A percentile compares a stretch with the other conserved stretches of the same genome.
phyloP scores from a whole-genome alignment of 2,797 vertebrate genomes.

The Cryptoprocta ferox region DNA sequence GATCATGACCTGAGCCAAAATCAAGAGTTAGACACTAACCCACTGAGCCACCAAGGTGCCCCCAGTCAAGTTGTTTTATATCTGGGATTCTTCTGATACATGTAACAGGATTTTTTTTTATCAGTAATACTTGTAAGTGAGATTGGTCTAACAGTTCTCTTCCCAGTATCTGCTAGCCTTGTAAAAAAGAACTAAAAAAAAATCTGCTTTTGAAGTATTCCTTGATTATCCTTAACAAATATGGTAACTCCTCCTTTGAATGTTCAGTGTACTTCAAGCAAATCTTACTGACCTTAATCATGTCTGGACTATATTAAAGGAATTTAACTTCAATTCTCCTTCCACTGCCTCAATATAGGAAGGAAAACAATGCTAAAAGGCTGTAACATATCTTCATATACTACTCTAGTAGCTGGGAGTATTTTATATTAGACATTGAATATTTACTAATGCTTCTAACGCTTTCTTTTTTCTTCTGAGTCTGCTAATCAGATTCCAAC shows the following conservation, averaged over 20 bases:
- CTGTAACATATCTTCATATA: background rate
- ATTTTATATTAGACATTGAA: background rate
- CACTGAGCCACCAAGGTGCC: too few species aligned
- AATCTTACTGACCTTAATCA: background rate
- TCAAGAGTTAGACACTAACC: too few species aligned
- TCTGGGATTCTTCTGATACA: background rate
- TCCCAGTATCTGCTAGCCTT: background rate
- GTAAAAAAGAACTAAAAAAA: background rate
- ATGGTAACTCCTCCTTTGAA: background rate
- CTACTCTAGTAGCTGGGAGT: background rate
- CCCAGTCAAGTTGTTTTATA: background rate
- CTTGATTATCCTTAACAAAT: background rate
- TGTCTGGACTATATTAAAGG: background rate
- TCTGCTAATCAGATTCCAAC: background rate
- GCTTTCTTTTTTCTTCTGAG: background rate
- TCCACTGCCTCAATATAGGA: background rate
- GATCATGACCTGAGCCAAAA: too few species aligned
- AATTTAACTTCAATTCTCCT: background rate
- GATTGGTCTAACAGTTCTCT: background rate
- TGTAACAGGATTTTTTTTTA: background rate
- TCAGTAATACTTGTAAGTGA: background rate
- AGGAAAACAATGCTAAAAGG: background rate
- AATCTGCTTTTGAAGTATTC: background rate
- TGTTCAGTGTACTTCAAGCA: background rate
- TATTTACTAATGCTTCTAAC: constrained; percentile 5